Evolutionary conservation across 2,113 vertebrate genomes (phyloP), one percentile per base, ranked within the genome.

Genomic region (Hylia prasina): DNA sequence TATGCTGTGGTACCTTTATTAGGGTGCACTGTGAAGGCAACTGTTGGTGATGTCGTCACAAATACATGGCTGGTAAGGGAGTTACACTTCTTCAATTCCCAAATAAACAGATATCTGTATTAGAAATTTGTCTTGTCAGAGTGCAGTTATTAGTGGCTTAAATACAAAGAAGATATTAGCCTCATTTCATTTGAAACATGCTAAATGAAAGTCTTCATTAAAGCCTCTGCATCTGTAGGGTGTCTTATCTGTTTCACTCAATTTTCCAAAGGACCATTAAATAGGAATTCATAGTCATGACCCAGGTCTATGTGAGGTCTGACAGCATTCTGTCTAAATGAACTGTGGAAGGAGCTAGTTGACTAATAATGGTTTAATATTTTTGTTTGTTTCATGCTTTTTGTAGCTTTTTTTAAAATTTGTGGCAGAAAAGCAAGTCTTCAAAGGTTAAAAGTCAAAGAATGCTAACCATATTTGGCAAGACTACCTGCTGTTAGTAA

Each of bases 21-120:
- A 90, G 99, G 99, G 17, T 99, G 98, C 87, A 94, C 98, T 1
- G 99, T 99, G 89, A 98, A 99, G 89, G 97, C 97, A 18, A 98
- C 99, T 19, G 99, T 99, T 83, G 98, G 98, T 25, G 99, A 99
- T n/a, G 99, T 99, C 25, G 99, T 99, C 89, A 99, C 99, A 45
- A 99, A 99, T 58, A 99, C 98, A 0, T 99, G 99, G 99, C 98
- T 99, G 99, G 99, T 99, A 97, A 98, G 99, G 78, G 48, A 77
- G 73, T 53, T 44, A 33, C 5, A 6, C 53, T 42, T 70, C 15
- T 54, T 27, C 53, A 83, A 25, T 60, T 89, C n/a, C 5, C 4
- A 4, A 48, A 12, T 21, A 31, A 87, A 53, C 10, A 19, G 35
- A 7, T 56, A 6, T 42, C 42, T 89, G 1, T 42, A 5, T 83